Evolutionary conservation across 1,140 invertebrate genomes (phyloP), one percentile per base, ranked within the genome.

Genomic region (Ectropis grisescens): DNA sequence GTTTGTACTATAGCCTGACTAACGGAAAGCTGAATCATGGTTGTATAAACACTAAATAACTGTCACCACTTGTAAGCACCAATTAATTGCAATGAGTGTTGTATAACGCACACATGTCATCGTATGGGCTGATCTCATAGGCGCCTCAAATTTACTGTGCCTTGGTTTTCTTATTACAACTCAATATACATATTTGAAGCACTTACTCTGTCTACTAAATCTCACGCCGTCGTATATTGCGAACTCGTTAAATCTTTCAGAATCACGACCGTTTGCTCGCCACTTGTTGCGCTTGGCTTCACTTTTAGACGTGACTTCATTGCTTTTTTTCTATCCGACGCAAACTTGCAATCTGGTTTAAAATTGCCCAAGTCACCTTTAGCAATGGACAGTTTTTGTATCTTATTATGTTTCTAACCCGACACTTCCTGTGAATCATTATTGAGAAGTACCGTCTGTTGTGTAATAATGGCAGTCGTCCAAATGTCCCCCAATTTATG

Each of bases 281-380:
- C 47, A 76, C 52, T 70, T 62, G 57, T 72, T 74, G 61, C 67
- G 69, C 54, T 74, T 57, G 54, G 49, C 47, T 68, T 57, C 41
- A 40, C 48, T 54, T 48, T 43, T 56, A 51, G 60, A 71, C 60
- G 60, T 74, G 67, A 74, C 56, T 74, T 53, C 60, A 61, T 64
- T 57, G 52, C 49, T 44, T 41, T 61, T 74, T 71, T 75, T 76
- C 64, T 64, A 69, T 67, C 56, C 53, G 64, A 66, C 54, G 37
- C 27, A 52, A 62, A 62, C 41, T 58, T 24, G 33, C 65, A 58
- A 60, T 68, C 50, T 38, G 46, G 35, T 58, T 58, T 60, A 43
- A 54, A 58, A 69, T 62, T 59, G 50, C 48, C 38, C 52, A 64
- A 62, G 54, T 57, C 48, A 48, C 29, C 28, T 47, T 45, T 44